These are phyloP conservation scores for Hydrochoerus hydrochaeris DNA, from an alignment of 2,113 vertebrate genomes.

Conservation along the genomic window DNA sequence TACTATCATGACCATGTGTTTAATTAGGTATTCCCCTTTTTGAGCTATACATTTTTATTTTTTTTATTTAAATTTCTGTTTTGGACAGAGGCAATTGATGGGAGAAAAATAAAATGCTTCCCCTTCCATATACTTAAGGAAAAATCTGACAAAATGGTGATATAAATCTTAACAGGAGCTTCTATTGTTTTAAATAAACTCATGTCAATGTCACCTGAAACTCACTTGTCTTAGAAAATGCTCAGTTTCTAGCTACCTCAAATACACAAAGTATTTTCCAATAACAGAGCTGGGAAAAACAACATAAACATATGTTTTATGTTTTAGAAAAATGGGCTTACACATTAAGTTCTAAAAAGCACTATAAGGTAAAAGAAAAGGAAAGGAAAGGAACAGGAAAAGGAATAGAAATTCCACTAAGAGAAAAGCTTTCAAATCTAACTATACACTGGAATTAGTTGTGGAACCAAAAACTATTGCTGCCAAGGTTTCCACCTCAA, in stretches of 20 bases:
- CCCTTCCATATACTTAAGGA: constrained; percentile 46
- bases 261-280: constrained; percentile 86
- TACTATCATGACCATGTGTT: neutral
- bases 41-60: neutral
- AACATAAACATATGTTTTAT: constrained; percentile 22
- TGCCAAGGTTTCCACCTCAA: neutral
- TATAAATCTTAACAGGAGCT: neutral
- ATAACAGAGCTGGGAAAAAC: constrained; percentile 87
- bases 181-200: neutral
- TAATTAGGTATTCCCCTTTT: neutral
- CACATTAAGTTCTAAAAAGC: neutral
- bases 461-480: neutral
- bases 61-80: constrained; percentile 67
- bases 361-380: neutral
- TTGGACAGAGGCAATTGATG: constrained; percentile 66
- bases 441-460: neutral
- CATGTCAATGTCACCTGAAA: constrained; percentile 67
- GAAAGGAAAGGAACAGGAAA: neutral
- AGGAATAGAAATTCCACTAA: neutral
- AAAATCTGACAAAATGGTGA: constrained; percentile 34
- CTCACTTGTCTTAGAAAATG: neutral
- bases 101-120: constrained; percentile 67
- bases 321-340: neutral
- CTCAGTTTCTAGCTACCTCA: constrained; percentile 23
- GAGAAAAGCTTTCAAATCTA: neutral